A percentile compares a stretch with the other conserved stretches of the same genome.
Conservation (phyloP, 1,140 invertebrate genomes). For the Hyphantria cunea region DNA sequence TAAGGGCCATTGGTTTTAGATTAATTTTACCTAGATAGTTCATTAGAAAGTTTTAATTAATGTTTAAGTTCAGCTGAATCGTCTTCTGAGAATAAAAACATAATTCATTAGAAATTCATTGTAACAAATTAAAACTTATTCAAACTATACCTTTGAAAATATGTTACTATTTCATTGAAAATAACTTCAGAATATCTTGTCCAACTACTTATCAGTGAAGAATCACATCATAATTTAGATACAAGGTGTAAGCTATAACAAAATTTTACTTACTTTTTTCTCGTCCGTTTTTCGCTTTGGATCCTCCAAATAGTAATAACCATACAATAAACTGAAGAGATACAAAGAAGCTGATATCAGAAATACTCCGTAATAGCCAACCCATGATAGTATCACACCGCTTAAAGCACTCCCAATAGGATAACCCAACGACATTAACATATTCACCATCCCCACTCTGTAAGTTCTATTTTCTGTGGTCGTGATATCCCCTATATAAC, state of each 20-base stretch:
- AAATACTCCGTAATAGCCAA: conserved; percentile 92
- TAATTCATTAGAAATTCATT: too few relatives aligned
- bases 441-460: conserved; percentile 92
- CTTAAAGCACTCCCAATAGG: conserved; percentile 90
- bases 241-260: neutral
- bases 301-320: conserved; percentile 84
- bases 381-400: conserved; percentile 85
- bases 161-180: too few relatives aligned
- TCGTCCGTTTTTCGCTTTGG: conserved; percentile 59
- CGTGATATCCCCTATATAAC: conserved; percentile 94
- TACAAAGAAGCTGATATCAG: conserved; percentile 87
- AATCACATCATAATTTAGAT: too few relatives aligned
- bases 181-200: too few relatives aligned
- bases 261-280: conserved; percentile 41
- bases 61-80: too few relatives aligned
- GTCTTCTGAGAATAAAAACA: too few relatives aligned
- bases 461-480: conserved; percentile 89
- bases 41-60: too few relatives aligned
- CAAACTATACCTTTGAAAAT: too few relatives aligned
- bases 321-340: conserved; percentile 87
- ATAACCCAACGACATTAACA: conserved; percentile 89
- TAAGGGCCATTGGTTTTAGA: too few relatives aligned
- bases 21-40: too few relatives aligned
- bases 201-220: too few relatives aligned
- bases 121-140: too few relatives aligned